Evolutionary conservation across 2,888 invertebrate genomes (phyloP), one percentile per base, ranked within the genome.

Genomic region (Timema cristinae): DNA sequence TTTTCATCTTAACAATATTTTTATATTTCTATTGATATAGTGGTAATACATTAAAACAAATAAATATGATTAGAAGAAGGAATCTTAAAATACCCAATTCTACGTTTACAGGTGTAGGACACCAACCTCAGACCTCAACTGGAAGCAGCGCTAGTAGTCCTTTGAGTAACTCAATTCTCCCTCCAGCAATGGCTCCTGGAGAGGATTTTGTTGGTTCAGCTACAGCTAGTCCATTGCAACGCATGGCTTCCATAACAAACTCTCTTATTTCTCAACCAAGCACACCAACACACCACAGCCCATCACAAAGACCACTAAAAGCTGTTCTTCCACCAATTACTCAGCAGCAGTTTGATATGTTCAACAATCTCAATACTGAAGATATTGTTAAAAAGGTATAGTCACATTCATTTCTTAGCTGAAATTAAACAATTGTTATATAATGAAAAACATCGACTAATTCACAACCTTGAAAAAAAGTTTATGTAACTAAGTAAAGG

Each of bases 231-330:
- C 98, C 98, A 0, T 85, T 98, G 69, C 98, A 98, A 83, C 87
- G 97, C 80, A 98, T 98, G 97, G 97, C 97, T 74, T 97, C 96
- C 76, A 98, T 98, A 78, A 98, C 98, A 66, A 98, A 98, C 82
- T 97, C 97, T 75, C 86, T 98, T 77, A 95, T 97, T 80, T 95
- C 95, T 76, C 93, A 94, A 85, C 93, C 93, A 72, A 90, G 92
- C 74, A 89, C 93, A 73, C 94, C 94, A 76, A 90, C 93, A 10
- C 94, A 95, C 81, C 95, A 94, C 79, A 86, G 91, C 69, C 88
- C 91, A 15, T 90, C 90, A 66, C 95, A 95, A 81, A 86, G 97
- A 77, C 97, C 97, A 15, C 89, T 97, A 79, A 96, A 97, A 84
- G 97, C 97, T 50, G 97, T 98, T 67, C 87, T 98, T 78, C 97